Evolutionary conservation across 2,797 vertebrate species (phyloP).

Genomic region (Sparus aurata): DNA sequence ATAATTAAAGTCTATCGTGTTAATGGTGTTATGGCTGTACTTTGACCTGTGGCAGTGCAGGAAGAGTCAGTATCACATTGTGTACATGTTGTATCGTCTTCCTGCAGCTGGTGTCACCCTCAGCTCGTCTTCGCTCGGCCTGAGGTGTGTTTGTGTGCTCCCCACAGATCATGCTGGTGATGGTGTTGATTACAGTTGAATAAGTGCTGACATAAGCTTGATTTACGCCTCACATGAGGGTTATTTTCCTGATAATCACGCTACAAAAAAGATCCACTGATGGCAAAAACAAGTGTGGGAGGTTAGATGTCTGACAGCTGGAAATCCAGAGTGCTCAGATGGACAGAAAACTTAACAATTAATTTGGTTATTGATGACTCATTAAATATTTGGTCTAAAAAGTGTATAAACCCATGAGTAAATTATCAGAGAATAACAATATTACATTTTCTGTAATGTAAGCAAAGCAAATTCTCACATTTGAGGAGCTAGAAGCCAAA

Average conservation of each 20-base stretch:
- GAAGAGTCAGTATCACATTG: not conserved
- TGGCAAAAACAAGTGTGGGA: too few species aligned
- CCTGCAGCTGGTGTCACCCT: not conserved
- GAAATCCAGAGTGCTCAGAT: too few species aligned
- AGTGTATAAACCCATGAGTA: too few species aligned
- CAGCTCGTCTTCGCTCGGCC: not conserved
- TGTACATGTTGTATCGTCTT: constrained; percentile 6
- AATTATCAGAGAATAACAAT: not conserved
- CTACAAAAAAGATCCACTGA: too few species aligned
- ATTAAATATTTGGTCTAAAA: too few species aligned
- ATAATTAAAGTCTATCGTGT: not conserved
- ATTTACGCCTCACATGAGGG: not conserved
- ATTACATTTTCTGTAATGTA: not conserved
- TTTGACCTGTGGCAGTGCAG: not conserved
- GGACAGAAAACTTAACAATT: too few species aligned
- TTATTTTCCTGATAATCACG: not conserved
- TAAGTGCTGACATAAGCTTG: too few species aligned
- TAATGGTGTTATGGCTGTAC: not conserved
- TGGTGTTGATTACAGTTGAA: not conserved
- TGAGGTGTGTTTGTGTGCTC: constrained; percentile 32
- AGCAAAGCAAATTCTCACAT: not conserved
- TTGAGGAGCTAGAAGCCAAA: not conserved
- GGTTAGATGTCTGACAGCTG: too few species aligned
- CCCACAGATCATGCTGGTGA: not conserved
- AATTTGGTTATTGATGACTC: too few species aligned